Base-by-base conservation (phyloP, 2,797 vertebrate species). In the Xiphophorus birchmanni region DNA sequence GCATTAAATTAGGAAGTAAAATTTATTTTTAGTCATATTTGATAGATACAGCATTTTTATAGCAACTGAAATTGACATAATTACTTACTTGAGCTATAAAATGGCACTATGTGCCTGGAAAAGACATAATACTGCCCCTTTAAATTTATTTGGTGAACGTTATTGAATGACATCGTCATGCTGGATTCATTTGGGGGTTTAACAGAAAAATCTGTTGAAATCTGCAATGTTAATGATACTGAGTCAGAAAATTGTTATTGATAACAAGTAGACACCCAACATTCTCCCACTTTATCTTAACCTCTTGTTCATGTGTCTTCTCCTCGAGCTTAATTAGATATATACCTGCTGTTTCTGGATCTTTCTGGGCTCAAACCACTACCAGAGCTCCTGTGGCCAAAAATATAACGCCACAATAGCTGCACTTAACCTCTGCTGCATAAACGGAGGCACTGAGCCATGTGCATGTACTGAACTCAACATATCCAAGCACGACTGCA, bases 311-410 rank as follows among this genome's bases (percentile, higher is more conserved):
- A 37, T 21, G 1, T 12, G 21, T 37, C 4, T 3, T 5, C 75
- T 67, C 13, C 76, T 40, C 72, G 35, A 17, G 26, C 0, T 2
- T 67, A 48, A 8, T 40, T 83, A 67, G 63, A 0, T 63, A 65
- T 78, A 42, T 56, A 54, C 13, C 3, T 81, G 9, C 77, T 80
- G 18, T 89, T 90, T 75, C 79, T 89, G 54, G 77, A 74, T 88
- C 56, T 56, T 18, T 47, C 21, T 80, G 82, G 83, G 84, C 76
- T 84, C 52, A 69, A 82, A 82, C 48, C 80, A 78, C 83, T 76
- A 75, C 71, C 72, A 17, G 73, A 84, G 85, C 76, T 91, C 67
- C 32, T 42, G 40, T 47, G 42, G 74, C 60, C 69, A 44, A 65
- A 81, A 56, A 69, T 18, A 75, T 65, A 4, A 79, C 83, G 75